phyloP scores from a whole-genome alignment of 2,113 vertebrate genomes.

The Phocoena sinus region DNA sequence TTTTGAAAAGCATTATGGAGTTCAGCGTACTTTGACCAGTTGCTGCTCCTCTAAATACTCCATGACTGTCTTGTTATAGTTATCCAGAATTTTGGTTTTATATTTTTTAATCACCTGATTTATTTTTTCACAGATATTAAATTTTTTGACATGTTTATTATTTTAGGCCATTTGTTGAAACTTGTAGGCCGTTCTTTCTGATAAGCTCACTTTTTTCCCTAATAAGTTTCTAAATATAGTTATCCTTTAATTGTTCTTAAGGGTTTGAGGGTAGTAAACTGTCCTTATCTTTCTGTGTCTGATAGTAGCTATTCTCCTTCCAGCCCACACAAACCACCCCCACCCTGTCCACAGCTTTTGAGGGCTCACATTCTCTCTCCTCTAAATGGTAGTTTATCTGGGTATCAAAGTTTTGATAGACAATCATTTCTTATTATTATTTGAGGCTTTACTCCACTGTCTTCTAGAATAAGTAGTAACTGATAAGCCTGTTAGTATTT shows the following conservation, averaged over 20 bases:
- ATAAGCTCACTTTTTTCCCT: neutral
- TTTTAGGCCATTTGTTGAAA: neutral
- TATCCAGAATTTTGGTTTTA: neutral
- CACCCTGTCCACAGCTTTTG: neutral
- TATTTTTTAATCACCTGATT: neutral
- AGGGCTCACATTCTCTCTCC: neutral
- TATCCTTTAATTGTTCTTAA: neutral
- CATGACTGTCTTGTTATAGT: neutral
- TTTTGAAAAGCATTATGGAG: neutral
- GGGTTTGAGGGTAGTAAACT: neutral
- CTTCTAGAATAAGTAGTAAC: neutral
- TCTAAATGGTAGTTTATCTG: neutral
- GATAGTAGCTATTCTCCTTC: neutral
- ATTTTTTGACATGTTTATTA: neutral
- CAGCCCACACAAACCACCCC: neutral
- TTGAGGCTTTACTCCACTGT: neutral
- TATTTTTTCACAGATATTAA: neutral
- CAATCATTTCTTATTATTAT: neutral
- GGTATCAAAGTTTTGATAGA: neutral
- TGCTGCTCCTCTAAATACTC: neutral
- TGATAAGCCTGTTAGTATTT: neutral
- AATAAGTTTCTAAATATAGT: neutral
- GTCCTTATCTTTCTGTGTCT: neutral
- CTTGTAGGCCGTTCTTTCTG: neutral
- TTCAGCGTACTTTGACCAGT: neutral